Base-by-base conservation (phyloP, 2,888 invertebrate species). In the Amitus sp. region DNA sequence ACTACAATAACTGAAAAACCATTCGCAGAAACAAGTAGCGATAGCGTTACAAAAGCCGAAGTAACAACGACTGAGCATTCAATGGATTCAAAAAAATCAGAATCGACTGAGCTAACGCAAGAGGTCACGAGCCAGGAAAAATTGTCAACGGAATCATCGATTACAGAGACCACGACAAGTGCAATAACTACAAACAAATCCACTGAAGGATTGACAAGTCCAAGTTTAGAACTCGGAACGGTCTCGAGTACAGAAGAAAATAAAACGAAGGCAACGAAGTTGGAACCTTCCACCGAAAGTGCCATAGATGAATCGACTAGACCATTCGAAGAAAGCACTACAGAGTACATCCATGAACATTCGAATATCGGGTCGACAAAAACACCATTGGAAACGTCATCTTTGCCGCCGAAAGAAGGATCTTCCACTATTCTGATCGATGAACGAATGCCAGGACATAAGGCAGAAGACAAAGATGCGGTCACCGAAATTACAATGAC, bases 381-480 rank as follows among this genome's bases (percentile, higher is more conserved):
- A 9, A 33, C 50, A 27, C 0, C 34, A 15, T 15, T 30, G 1
- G 57, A 55, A 27, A 66, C 63, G 6, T 46, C 59, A 33, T 37
- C 65, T 0, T 63, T 45, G 43, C 61, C 73, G 33, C 70, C 71
- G 5, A 58, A 58, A 19, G 67, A 71, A 60, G 71, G 73, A n/a
- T 70, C 77, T 17, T 55, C 73, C n/a, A 73, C 73, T 10, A 77
- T 79, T 48, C 70, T 72, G 2, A 66, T 73, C 30, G 66, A 73
- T 4, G 73, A 73, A 10, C 67, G 70, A 40, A 68, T 72, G 27
- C 75, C 77, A 7, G 78, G 70, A 42, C 72, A 71, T 15, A 80
- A 77, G 47, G 73, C 76, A 6, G 79, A 81, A 53, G 78, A 79
- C 28, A 71, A 71, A 15, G 76, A 73, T 47, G 65, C 74, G 0